phyloP scores from a whole-genome alignment of 2,888 invertebrate species.

The Thymelicus sylvestris region DNA sequence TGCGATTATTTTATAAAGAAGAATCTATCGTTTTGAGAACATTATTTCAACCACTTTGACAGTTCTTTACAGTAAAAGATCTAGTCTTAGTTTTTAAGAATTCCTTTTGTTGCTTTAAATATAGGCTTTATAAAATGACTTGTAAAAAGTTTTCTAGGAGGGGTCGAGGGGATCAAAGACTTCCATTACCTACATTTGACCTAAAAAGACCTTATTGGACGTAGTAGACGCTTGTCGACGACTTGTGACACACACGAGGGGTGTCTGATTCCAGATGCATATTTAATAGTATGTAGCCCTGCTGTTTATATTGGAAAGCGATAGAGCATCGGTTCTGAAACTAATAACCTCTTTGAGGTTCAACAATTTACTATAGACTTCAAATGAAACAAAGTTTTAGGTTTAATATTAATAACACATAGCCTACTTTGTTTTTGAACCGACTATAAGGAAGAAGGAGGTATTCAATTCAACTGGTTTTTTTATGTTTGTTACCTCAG shows the following conservation, averaged over 20 bases:
- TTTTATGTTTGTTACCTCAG: too few relatives aligned
- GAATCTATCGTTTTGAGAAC: too few relatives aligned
- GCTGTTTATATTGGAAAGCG: too few relatives aligned
- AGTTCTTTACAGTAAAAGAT: too few relatives aligned
- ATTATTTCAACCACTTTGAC: too few relatives aligned
- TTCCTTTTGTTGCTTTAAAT: background rate
- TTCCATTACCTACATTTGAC: slow-evolving; percentile 9
- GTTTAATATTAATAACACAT: background rate
- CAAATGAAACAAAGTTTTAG: background rate
- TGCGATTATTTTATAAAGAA: too few relatives aligned
- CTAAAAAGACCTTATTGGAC: slow-evolving; percentile 16
- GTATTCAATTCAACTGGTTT: too few relatives aligned
- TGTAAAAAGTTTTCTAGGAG: background rate
- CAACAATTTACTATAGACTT: too few relatives aligned
- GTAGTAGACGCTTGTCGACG: background rate
- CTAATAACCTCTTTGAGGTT: too few relatives aligned
- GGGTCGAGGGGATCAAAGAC: background rate
- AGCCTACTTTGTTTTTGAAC: too few relatives aligned
- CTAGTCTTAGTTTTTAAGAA: background rate
- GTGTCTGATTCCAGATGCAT: slow-evolving; percentile 13
- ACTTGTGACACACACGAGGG: background rate
- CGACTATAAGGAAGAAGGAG: too few relatives aligned
- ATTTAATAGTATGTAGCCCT: slow-evolving; percentile 3
- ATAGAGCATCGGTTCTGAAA: too few relatives aligned
- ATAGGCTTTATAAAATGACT: background rate